Evolutionary conservation across 1,140 invertebrate species (phyloP).

Genomic region (Leptinotarsa lineolata): DNA sequence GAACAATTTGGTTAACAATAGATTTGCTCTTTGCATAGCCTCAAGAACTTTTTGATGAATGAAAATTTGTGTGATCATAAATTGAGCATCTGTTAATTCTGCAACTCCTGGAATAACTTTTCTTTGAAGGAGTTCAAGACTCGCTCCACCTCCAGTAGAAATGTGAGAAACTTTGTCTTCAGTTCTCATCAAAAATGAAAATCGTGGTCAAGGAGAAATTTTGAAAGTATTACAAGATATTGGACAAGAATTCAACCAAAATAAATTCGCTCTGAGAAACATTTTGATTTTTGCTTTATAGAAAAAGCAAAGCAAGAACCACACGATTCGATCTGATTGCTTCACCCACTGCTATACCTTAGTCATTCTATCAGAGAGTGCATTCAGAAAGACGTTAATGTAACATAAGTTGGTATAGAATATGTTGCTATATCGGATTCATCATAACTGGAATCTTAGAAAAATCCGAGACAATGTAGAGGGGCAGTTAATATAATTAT

Average conservation of each 20-base stretch:
- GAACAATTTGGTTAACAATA: too few relatives aligned
- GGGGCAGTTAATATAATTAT: too few relatives aligned
- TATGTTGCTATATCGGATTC: too few relatives aligned
- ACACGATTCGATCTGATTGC: background rate
- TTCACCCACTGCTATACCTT: too few relatives aligned
- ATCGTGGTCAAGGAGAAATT: too few relatives aligned
- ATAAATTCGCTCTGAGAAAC: background rate
- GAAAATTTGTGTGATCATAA: background rate
- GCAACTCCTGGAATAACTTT: constrained; percentile 91
- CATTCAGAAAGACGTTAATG: too few relatives aligned
- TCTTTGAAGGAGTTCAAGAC: constrained; percentile 93
- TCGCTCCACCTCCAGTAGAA: constrained; percentile 97
- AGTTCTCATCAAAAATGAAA: too few relatives aligned
- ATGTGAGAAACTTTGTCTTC: constrained; percentile 98
- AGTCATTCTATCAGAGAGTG: too few relatives aligned
- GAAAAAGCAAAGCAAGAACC: background rate
- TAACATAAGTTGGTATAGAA: too few relatives aligned
- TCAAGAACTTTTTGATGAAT: background rate
- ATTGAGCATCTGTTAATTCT: constrained; percentile 73
- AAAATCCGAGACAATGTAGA: too few relatives aligned
- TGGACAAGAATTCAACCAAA: background rate
- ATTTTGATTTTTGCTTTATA: background rate
- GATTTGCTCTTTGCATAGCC: background rate
- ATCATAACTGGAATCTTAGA: too few relatives aligned
- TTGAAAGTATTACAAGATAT: background rate